These are phyloP conservation scores for Antheraea mylitta DNA, from an alignment of 1,140 invertebrate genomes.

Conservation along the genomic window DNA sequence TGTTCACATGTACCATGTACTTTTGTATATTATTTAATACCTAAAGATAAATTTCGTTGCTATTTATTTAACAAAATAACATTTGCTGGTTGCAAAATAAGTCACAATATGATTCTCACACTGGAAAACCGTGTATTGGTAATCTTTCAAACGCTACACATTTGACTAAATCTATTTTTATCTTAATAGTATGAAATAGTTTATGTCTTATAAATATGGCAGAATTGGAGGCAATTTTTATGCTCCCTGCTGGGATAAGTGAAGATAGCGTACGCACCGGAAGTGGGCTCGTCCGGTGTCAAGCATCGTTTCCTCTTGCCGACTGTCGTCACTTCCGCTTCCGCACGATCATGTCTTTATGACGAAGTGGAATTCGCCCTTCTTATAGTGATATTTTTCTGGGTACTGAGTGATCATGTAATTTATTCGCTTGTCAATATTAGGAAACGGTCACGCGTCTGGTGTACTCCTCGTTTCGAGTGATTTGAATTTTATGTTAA, in stretches of 20 bases:
- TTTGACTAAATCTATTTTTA: background rate
- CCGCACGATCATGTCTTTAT: constrained; percentile 53
- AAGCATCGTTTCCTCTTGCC: constrained; percentile 58
- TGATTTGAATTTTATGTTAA: constrained; percentile 16
- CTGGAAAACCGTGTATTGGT: background rate
- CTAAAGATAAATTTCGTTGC: too few species aligned
- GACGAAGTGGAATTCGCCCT: constrained; percentile 44
- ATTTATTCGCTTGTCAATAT: constrained; percentile 75
- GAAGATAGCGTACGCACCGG: constrained; percentile 56
- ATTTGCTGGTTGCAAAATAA: background rate
- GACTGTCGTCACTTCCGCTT: constrained; percentile 63
- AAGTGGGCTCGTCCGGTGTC: constrained; percentile 62
- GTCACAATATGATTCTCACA: background rate
- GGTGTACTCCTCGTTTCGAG: constrained; percentile 27
- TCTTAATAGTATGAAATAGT: background rate
- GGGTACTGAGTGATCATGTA: constrained; percentile 55
- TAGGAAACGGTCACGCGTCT: constrained; percentile 72
- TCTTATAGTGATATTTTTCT: constrained; percentile 54
- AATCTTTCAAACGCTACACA: background rate
- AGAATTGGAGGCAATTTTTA: constrained; percentile 44
- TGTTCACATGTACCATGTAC: too few species aligned
- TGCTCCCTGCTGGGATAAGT: constrained; percentile 67
- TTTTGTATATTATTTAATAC: too few species aligned
- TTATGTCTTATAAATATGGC: constrained; percentile 14
- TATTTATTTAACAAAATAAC: too few species aligned